Evolutionary conservation across 1,140 invertebrate species (phyloP), one percentile per base, ranked within the genome.

Genomic region (Drosophila mayri): DNA sequence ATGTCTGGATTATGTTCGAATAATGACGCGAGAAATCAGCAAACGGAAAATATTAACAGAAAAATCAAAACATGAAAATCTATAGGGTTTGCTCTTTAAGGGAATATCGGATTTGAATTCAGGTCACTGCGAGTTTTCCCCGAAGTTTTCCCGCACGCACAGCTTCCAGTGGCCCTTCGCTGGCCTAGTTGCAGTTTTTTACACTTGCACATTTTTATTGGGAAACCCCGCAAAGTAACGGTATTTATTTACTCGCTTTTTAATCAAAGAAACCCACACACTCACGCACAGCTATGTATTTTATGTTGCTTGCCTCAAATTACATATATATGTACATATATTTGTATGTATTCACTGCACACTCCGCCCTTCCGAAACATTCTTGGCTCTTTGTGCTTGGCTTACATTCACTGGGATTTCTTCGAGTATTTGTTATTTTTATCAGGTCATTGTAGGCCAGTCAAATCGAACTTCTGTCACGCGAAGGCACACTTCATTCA

Each of bases 151-250:
- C 58, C 49, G n/a, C 28, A 50, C 30, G 22, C 41, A 32, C 63
- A 65, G 68, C 66, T 72, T 72, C 68, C 68, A 72, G 11, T 72
- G 66, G 37, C 65, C 64, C 68, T 49, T 40, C 20, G 10, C 20
- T 49, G 66, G 43, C 66, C 66, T n/a, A 72, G 41, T 73, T 73
- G 44, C 66, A 72, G 43, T 59, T 71, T 37, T 22, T 16, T 16
- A 54, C 32, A 25, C 16, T 22, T 25, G 2, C 52, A 55, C 35
- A 38, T 0, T 11, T 37, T 25, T 55, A 55, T 55, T 55, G 35
- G n/a, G 52, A 55, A 55, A 55, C 20, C 50, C 35, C 35, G 52
- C 52, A 55, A 55, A 55, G 35, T 55, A 55, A 55, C 52, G 52
- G 52, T 25, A 55, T 38, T 54, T 54, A 54, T 54, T 55, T 32